These are phyloP conservation scores for Poecilia velifera DNA, from an alignment of 2,797 vertebrate genomes.

Conservation along the genomic window DNA sequence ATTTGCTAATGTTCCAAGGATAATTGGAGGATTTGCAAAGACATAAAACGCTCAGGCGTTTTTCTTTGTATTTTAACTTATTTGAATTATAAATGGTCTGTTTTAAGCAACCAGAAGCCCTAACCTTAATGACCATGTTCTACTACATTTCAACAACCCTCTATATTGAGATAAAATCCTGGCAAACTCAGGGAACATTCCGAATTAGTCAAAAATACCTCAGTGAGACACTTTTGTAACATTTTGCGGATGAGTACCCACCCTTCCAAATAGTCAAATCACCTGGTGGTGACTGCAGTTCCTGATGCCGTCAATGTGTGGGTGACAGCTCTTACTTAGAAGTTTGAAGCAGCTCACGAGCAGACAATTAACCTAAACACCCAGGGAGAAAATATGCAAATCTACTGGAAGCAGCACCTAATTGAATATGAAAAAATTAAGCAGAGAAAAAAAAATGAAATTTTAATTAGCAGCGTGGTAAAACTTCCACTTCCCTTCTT, in stretches of 20 bases:
- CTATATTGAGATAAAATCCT: not conserved
- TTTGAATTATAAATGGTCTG: not conserved
- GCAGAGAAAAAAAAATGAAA: not conserved
- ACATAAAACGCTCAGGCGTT: not conserved
- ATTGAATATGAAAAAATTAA: not conserved
- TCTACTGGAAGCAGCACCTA: not conserved
- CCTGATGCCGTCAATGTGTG: constrained; percentile 1
- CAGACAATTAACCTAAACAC: not conserved
- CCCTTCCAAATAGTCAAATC: not conserved
- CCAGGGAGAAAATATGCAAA: not conserved
- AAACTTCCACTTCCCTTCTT: not conserved
- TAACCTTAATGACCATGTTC: not conserved
- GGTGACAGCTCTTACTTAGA: not conserved
- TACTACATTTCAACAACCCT: not conserved
- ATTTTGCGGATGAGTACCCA: not conserved
- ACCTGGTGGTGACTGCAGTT: not conserved
- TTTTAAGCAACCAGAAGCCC: not conserved
- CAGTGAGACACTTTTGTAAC: not conserved
- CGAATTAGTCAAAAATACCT: not conserved
- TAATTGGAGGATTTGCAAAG: not conserved
- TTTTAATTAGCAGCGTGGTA: not conserved
- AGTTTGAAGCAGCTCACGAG: not conserved
- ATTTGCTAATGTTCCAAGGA: constrained; percentile 13
- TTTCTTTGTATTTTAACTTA: not conserved
- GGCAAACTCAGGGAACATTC: not conserved